Conservation (phyloP, 1,140 invertebrate genomes). For the Aphis craccivora region DNA sequence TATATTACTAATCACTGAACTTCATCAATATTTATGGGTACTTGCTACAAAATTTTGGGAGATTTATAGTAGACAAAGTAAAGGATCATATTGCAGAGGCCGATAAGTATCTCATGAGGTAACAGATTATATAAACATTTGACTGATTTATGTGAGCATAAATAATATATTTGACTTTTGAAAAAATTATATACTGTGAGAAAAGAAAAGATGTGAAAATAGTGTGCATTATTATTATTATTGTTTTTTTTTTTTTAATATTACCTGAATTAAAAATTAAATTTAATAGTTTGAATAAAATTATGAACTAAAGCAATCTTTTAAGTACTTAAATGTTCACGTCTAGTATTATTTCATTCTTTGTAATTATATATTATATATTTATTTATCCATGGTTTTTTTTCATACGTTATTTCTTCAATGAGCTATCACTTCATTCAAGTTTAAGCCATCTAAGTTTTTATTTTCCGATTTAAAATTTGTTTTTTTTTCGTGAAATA, state of each 20-base stretch:
- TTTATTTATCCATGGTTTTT: too few species aligned
- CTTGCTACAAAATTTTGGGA: background rate
- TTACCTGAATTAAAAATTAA: background rate
- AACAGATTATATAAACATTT: slow-evolving; percentile 23
- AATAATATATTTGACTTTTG: background rate
- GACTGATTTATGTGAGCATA: background rate
- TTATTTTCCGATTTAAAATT: background rate
- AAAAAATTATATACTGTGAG: background rate
- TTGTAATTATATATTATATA: background rate
- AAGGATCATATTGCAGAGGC: background rate
- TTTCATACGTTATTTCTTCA: background rate
- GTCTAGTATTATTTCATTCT: background rate
- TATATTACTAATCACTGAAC: background rate
- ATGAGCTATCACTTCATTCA: background rate
- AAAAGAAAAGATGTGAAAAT: background rate
- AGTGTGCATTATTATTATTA: too few species aligned
- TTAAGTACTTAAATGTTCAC: background rate
- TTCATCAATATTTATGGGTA: background rate
- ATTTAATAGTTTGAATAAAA: background rate
- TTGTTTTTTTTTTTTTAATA: background rate
- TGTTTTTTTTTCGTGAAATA: background rate
- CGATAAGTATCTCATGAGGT: background rate
- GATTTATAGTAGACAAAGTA: background rate
- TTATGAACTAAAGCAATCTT: background rate
- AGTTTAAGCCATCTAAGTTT: background rate